Evolutionary conservation across 2,888 invertebrate genomes (phyloP).

Genomic region (Pyralis farinalis): DNA sequence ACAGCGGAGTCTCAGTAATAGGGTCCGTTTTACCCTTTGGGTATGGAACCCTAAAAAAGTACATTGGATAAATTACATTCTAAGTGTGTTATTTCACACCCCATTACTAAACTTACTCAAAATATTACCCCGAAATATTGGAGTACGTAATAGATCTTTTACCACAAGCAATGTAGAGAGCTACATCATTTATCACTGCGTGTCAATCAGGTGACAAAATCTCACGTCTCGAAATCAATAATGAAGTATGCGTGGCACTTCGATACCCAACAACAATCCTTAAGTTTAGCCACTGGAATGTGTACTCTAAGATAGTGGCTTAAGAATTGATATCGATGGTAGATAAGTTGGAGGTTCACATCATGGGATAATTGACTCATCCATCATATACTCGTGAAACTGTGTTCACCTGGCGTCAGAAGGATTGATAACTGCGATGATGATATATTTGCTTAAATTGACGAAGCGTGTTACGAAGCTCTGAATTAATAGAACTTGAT

Average conservation of each 20-base stretch:
- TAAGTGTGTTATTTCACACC: too few species aligned
- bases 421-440: conserved; percentile 31
- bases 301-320: conserved; percentile 14
- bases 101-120: too few species aligned
- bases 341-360: conserved; percentile 22
- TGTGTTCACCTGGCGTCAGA: conserved; percentile 29
- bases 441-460: conserved; percentile 11
- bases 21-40: too few species aligned
- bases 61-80: too few species aligned
- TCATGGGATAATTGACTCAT: conserved; percentile 41
- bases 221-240: conserved; percentile 34
- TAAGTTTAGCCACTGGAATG: conserved; percentile 10
- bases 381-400: conserved; percentile 36
- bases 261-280: conserved; percentile 17
- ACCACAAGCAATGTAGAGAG: too few species aligned
- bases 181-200: conserved; percentile 17
- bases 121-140: too few species aligned
- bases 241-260: conserved; percentile 29
- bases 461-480: too few species aligned
- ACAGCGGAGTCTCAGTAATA: too few species aligned
- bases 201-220: conserved; percentile 31
- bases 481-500: too few species aligned
- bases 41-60: too few species aligned
- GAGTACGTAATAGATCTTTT: too few species aligned
- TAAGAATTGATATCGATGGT: conserved; percentile 17